A percentile compares a stretch with the other conserved stretches of the same genome.
Evolutionary conservation across 1,140 invertebrate species (phyloP).

Genomic region (Drosophila sucinea): DNA sequence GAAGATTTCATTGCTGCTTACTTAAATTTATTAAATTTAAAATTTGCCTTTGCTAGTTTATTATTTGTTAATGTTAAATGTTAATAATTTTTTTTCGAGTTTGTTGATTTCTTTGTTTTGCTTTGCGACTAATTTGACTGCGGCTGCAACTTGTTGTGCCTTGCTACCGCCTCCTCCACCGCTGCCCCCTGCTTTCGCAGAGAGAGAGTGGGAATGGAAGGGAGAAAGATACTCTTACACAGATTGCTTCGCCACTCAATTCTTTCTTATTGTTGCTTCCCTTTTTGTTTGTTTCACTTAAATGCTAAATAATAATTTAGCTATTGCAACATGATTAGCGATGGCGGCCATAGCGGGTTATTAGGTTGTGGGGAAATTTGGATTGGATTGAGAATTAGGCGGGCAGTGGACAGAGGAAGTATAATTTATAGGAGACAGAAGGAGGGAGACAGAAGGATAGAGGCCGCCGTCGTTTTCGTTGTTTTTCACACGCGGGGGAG

Average conservation of each 20-base stretch:
- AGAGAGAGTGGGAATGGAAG: neutral
- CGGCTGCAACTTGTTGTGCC: slow-evolving; percentile 34
- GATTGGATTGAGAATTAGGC: slow-evolving; percentile 1
- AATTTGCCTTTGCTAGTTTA: slow-evolving; percentile 64
- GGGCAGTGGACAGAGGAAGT: slow-evolving; percentile 3
- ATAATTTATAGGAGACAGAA: neutral
- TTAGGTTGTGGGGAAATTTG: slow-evolving; percentile 11
- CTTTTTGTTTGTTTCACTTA: slow-evolving; percentile 61
- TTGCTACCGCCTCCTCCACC: neutral
- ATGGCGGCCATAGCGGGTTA: slow-evolving; percentile 20
- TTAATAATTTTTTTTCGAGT: slow-evolving; percentile 32
- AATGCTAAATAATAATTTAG: slow-evolving; percentile 78
- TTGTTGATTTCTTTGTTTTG: slow-evolving; percentile 70
- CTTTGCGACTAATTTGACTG: slow-evolving; percentile 68
- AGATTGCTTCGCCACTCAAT: slow-evolving; percentile 14
- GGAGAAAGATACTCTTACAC: neutral
- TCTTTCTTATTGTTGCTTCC: slow-evolving; percentile 18
- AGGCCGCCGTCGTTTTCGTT: slow-evolving; percentile 52
- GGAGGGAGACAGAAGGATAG: neutral
- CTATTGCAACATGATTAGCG: slow-evolving; percentile 60
- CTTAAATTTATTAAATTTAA: slow-evolving; percentile 75
- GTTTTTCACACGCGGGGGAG: slow-evolving; percentile 43
- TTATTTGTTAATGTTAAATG: slow-evolving; percentile 50
- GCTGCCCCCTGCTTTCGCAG: slow-evolving; percentile 4
- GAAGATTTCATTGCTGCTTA: slow-evolving; percentile 79